These are phyloP conservation scores for Momotus momota DNA, from an alignment of 2,797 vertebrate genomes.

Conservation along the genomic window DNA sequence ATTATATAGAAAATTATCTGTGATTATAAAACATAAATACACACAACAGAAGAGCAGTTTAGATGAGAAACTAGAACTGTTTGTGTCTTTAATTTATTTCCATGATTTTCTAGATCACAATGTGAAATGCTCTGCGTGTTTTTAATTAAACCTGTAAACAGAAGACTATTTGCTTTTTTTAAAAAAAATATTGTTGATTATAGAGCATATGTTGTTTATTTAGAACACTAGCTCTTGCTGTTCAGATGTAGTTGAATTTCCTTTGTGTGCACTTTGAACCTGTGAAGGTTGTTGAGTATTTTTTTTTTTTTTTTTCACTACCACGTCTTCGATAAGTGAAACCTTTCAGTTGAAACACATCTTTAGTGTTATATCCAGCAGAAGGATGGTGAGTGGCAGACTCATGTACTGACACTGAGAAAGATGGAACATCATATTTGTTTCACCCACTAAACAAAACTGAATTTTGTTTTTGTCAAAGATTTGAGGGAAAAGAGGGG, in stretches of 20 bases:
- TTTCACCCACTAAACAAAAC: not conserved
- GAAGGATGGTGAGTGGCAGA: not conserved
- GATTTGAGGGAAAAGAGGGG: not conserved
- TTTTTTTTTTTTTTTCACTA: not conserved
- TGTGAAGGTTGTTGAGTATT: not conserved
- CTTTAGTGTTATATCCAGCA: not conserved
- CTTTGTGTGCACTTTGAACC: not conserved
- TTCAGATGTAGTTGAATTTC: not conserved
- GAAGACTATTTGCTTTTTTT: not conserved
- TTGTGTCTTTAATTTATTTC: not conserved
- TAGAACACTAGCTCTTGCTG: not conserved
- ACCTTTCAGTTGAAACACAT: not conserved
- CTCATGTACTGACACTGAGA: not conserved
- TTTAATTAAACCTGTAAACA: constrained; percentile 42
- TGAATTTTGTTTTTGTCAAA: not conserved
- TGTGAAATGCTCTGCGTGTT: not conserved
- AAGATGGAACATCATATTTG: not conserved
- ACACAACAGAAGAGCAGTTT: not conserved
- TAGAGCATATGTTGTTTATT: not conserved
- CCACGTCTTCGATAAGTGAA: not conserved
- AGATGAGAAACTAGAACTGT: not conserved
- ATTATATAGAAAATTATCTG: not conserved
- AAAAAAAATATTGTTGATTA: not conserved
- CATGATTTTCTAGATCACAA: not conserved
- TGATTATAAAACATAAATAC: not conserved